A percentile compares a stretch with the other conserved stretches of the same genome.
Evolutionary conservation across 37 sponge, comb jelly and placozoan species (phyloP).

Genomic region (Spongilla lacustris): DNA sequence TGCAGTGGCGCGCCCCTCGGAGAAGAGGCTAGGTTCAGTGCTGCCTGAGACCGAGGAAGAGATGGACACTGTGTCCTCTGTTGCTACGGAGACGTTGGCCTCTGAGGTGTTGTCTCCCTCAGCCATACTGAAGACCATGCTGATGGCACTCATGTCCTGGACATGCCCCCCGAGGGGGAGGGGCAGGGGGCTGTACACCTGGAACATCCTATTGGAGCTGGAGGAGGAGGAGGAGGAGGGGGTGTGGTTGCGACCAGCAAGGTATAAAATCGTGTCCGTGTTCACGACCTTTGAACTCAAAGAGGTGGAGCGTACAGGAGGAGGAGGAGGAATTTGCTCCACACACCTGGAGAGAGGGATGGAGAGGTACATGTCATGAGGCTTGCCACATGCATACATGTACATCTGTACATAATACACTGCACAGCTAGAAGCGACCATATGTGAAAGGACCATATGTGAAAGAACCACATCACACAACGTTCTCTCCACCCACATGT

Average conservation of each 20-base stretch:
- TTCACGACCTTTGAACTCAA: constrained; percentile 20
- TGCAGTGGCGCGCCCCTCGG: background rate
- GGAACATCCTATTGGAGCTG: background rate
- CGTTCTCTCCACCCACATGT: no score
- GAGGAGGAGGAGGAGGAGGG: background rate
- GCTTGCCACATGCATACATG: no score
- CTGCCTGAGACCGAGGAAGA: background rate
- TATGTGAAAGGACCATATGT: no score
- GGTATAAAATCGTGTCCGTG: constrained; percentile 28
- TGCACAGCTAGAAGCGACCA: no score
- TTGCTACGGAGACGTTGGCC: background rate
- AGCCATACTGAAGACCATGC: background rate
- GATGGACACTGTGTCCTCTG: background rate
- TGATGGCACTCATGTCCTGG: background rate
- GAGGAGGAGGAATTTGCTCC: background rate
- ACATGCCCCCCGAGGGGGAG: background rate
- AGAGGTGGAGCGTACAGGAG: constrained; percentile 39
- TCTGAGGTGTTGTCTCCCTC: background rate
- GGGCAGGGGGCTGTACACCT: background rate
- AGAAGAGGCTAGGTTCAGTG: background rate
- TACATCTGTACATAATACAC: no score
- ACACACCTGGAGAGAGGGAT: background rate
- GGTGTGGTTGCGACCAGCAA: constrained; percentile 39
- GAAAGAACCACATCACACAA: no score
- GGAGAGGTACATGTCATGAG: background rate